phyloP scores from a whole-genome alignment of 2,113 vertebrate genomes.

The Cochlearius cochlearius region DNA sequence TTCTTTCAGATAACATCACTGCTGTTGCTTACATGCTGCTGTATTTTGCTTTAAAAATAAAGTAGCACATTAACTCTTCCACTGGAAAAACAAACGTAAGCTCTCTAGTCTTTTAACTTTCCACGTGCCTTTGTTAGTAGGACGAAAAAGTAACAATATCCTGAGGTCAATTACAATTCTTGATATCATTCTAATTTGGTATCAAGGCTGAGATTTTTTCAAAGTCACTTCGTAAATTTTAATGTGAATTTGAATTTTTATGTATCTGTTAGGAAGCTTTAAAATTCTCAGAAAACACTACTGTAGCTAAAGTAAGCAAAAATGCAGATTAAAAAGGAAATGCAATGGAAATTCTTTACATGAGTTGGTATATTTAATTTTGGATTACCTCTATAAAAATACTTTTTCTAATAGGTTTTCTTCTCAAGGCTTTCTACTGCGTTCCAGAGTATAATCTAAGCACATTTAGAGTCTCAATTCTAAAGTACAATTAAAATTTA shows the following conservation, averaged over 20 bases:
- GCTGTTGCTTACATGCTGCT: background rate
- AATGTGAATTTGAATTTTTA: background rate
- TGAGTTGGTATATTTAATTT: background rate
- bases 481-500: background rate
- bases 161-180: background rate
- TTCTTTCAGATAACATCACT: background rate
- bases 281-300: background rate
- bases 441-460: background rate
- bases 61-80: background rate
- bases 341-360: background rate
- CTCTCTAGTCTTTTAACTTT: background rate
- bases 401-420: background rate
- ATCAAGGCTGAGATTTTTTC: background rate
- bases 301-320: background rate
- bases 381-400: background rate
- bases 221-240: background rate
- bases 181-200: background rate
- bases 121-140: background rate
- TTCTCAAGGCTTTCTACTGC: background rate
- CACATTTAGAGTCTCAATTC: background rate
- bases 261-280: background rate
- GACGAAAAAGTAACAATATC: background rate
- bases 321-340: background rate
- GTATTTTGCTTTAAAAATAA: background rate
- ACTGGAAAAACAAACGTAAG: background rate